Evolutionary conservation across 1,140 invertebrate genomes (phyloP).

Genomic region (Anastrepha ludens): DNA sequence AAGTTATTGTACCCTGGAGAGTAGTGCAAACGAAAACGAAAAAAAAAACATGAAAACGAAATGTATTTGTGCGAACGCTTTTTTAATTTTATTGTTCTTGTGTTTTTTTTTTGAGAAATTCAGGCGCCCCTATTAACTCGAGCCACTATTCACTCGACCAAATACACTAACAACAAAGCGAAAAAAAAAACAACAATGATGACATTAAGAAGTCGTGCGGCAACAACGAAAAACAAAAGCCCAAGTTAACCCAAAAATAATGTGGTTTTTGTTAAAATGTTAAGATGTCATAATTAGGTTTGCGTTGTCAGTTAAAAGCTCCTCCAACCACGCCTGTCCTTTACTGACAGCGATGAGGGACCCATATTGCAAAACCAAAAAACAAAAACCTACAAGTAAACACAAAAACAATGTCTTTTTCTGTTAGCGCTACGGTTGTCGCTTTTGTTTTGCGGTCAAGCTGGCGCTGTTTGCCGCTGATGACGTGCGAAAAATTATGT

Average conservation of each 20-base stretch:
- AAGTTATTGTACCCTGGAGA: too few species aligned
- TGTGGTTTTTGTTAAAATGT: constrained; percentile 3
- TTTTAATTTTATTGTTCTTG: too few species aligned
- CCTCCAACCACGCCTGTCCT: not conserved
- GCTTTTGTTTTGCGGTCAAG: constrained; percentile 36
- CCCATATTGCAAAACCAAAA: not conserved
- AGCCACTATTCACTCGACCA: not conserved
- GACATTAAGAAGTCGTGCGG: not conserved
- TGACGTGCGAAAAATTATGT: constrained; percentile 30
- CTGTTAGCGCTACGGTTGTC: constrained; percentile 10
- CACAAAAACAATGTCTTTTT: not conserved
- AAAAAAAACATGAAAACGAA: too few species aligned
- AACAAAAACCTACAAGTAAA: not conserved
- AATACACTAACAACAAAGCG: not conserved
- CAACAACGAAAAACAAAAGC: not conserved
- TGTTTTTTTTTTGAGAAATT: not conserved
- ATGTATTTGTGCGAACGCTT: too few species aligned
- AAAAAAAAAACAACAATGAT: not conserved
- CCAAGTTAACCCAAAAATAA: constrained; percentile 26
- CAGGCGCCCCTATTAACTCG: not conserved
- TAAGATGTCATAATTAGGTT: constrained; percentile 46
- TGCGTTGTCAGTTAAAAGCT: constrained; percentile 11
- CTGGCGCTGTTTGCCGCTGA: not conserved
- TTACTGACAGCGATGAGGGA: not conserved
- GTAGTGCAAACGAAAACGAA: too few species aligned